Evolutionary conservation across 1,140 invertebrate genomes (phyloP).

Genomic region (Telenomus remus): DNA sequence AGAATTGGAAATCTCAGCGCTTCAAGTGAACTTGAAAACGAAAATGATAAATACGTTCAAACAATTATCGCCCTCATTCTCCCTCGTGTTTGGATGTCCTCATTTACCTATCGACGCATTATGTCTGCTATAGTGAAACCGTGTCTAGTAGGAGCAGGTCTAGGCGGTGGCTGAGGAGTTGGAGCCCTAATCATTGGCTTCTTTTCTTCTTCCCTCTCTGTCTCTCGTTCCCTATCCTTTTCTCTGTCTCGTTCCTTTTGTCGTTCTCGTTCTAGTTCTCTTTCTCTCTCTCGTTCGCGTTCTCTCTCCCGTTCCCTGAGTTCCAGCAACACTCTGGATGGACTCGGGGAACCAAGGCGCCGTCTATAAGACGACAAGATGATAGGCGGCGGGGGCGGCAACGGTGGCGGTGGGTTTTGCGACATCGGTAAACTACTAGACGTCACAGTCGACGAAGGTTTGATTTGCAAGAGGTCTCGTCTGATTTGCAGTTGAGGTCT

Average conservation of each 20-base stretch:
- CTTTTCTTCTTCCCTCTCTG: conserved; percentile 62
- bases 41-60: background rate
- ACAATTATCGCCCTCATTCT: conserved; percentile 9
- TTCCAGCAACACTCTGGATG: conserved; percentile 68
- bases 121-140: conserved; percentile 75
- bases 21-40: too few relatives aligned
- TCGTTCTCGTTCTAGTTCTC: conserved; percentile 53
- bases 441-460: conserved; percentile 73
- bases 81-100: background rate
- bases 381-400: conserved; percentile 73
- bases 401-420: conserved; percentile 74
- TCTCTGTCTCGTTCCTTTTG: conserved; percentile 58
- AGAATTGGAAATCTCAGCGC: too few relatives aligned
- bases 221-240: conserved; percentile 16
- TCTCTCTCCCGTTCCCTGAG: conserved; percentile 70
- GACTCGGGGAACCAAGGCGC: conserved; percentile 69
- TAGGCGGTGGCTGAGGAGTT: conserved; percentile 73
- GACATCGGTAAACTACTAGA: conserved; percentile 69
- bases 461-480: conserved; percentile 80
- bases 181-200: conserved; percentile 62
- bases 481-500: conserved; percentile 82
- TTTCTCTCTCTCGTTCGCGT: conserved; percentile 58
- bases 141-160: conserved; percentile 68
- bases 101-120: conserved; percentile 70
- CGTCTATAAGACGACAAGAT: conserved; percentile 70